These are phyloP conservation scores for Garra rufa DNA, from an alignment of 2,113 vertebrate genomes.

Conservation along the genomic window DNA sequence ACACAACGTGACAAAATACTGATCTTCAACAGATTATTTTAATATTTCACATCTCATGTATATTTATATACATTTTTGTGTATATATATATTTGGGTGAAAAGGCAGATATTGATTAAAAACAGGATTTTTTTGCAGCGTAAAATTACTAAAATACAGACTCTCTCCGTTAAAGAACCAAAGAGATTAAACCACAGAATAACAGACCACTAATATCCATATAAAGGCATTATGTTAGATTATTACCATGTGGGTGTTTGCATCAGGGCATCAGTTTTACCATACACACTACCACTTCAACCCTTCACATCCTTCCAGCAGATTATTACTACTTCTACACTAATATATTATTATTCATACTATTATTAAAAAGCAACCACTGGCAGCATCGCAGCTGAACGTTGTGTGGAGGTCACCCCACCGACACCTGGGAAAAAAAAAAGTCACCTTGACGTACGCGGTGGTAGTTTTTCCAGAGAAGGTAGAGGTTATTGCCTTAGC, in stretches of 20 bases:
- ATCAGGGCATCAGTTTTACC: not conserved
- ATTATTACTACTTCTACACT: not conserved
- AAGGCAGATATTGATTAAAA: not conserved
- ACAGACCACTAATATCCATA: slow-evolving; percentile 3
- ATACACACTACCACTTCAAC: not conserved
- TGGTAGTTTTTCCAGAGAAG: slow-evolving; percentile 19
- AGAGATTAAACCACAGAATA: slow-evolving; percentile 15
- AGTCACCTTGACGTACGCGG: not conserved
- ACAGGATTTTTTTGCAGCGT: not conserved
- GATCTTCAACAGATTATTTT: not conserved
- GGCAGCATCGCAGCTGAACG: slow-evolving; percentile 21
- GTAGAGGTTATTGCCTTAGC: slow-evolving; percentile 21
- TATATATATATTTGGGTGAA: not conserved
- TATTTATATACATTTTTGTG: not conserved
- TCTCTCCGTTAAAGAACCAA: not conserved
- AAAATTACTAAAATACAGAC: not conserved
- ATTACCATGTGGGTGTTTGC: slow-evolving; percentile 26
- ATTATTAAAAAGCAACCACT: slow-evolving; percentile 19
- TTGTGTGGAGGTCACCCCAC: not conserved
- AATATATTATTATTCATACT: slow-evolving; percentile 9
- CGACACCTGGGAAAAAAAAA: not conserved
- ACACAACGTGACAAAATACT: not conserved
- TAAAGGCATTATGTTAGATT: slow-evolving; percentile 23
- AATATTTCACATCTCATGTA: not conserved
- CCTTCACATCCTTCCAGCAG: not conserved